Conservation (phyloP, 2,113 vertebrate genomes). For the Indicator maculatus region DNA sequence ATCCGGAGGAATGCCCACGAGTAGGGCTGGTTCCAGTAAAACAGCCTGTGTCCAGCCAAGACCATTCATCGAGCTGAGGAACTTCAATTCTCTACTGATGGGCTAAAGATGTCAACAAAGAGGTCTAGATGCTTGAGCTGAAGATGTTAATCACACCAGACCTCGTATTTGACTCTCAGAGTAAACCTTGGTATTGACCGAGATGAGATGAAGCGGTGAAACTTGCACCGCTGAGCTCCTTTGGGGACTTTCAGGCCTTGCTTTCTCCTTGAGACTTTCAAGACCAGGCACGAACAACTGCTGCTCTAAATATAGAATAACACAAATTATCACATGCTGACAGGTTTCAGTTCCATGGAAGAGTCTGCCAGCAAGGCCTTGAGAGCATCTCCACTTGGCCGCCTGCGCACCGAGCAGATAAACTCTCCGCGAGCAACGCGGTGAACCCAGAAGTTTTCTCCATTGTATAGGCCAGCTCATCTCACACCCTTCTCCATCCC, state of each 20-base stretch:
- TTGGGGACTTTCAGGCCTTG: not conserved
- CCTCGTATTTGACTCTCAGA: not conserved
- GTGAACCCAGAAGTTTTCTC: not conserved
- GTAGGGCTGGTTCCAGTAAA: not conserved
- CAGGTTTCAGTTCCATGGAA: conserved; percentile 46
- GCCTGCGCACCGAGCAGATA: not conserved
- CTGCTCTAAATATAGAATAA: conserved; percentile 53
- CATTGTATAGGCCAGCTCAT: not conserved
- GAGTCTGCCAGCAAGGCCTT: conserved; percentile 24
- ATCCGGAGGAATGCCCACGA: not conserved
- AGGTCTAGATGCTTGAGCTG: not conserved
- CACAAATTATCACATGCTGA: conserved; percentile 59
- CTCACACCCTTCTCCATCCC: not conserved
- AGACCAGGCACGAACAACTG: conserved; percentile 29
- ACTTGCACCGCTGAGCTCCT: not conserved
- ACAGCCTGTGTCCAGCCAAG: not conserved
- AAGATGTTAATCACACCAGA: not conserved
- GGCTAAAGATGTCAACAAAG: not conserved
- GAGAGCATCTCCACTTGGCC: conserved; percentile 7
- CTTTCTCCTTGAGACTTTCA: conserved; percentile 54
- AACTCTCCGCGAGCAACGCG: not conserved
- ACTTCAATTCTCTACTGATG: not conserved
- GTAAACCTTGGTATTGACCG: not conserved
- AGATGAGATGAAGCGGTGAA: not conserved
- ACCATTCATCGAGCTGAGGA: not conserved